phyloP scores from a whole-genome alignment of 2,797 vertebrate species.

The Scarus forsteni region DNA sequence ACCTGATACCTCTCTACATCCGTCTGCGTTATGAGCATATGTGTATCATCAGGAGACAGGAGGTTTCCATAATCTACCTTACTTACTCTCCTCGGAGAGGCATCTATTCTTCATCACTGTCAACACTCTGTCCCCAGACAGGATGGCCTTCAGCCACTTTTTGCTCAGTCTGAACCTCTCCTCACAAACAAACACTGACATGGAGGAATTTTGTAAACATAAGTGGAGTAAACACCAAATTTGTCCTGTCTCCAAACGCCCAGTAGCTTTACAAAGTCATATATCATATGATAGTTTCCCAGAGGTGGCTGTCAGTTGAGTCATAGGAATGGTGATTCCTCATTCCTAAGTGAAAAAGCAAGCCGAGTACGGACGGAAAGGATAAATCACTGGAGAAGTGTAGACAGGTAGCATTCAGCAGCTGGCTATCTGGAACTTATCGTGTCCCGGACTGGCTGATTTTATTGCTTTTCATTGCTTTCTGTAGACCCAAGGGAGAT shows the following conservation, averaged over 20 bases:
- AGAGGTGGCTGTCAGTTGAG: slow-evolving; percentile 79
- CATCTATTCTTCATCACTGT: slow-evolving; percentile 82
- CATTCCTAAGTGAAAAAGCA: slow-evolving; percentile 87
- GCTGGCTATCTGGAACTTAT: slow-evolving; percentile 81
- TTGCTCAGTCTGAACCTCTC: slow-evolving; percentile 68
- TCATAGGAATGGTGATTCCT: slow-evolving; percentile 79
- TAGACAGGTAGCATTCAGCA: slow-evolving; percentile 83
- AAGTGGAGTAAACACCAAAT: slow-evolving; percentile 78
- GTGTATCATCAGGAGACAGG: slow-evolving; percentile 75
- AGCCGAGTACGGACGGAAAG: slow-evolving; percentile 79
- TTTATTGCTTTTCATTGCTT: slow-evolving; percentile 88
- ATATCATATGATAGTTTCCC: slow-evolving; percentile 82
- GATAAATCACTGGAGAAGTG: slow-evolving; percentile 82
- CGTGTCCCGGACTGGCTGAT: slow-evolving; percentile 71
- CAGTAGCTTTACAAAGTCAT: slow-evolving; percentile 82
- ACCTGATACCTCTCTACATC: slow-evolving; percentile 79
- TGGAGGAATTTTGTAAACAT: slow-evolving; percentile 77
- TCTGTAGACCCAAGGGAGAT: slow-evolving; percentile 72
- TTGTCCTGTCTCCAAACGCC: slow-evolving; percentile 72
- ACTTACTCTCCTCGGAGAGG: slow-evolving; percentile 77
- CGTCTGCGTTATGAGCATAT: slow-evolving; percentile 74
- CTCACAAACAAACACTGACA: slow-evolving; percentile 81
- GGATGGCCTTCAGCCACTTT: slow-evolving; percentile 55
- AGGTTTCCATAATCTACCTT: slow-evolving; percentile 77
- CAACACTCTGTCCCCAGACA: slow-evolving; percentile 76